Evolutionary conservation across 1,140 invertebrate species (phyloP).

Genomic region (Lutraria rhynchaena): DNA sequence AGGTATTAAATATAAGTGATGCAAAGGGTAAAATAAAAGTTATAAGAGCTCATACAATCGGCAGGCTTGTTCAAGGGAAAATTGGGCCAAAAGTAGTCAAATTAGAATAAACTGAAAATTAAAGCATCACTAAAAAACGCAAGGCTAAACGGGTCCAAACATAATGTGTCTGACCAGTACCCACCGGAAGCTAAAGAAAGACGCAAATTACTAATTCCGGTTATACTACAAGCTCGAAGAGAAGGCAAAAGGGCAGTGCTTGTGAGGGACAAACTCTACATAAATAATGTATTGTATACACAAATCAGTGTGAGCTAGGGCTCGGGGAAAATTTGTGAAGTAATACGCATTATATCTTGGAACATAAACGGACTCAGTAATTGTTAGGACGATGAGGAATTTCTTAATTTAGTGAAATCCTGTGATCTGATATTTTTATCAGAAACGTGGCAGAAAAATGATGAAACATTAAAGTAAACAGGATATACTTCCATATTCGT

Average conservation of each 20-base stretch:
- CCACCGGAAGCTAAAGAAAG: slow-evolving; percentile 19
- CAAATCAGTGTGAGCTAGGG: slow-evolving; percentile 8
- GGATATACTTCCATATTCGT: slow-evolving; percentile 5
- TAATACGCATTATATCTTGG: background rate
- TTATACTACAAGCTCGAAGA: slow-evolving; percentile 9
- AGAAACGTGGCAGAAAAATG: slow-evolving; percentile 16
- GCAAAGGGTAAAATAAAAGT: no score
- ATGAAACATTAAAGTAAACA: background rate
- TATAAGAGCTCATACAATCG: no score
- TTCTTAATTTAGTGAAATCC: no score
- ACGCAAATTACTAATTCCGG: background rate
- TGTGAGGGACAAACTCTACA: slow-evolving; percentile 42
- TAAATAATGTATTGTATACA: no score
- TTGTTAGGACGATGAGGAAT: slow-evolving; percentile 7
- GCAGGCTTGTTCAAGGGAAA: no score
- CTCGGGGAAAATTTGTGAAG: slow-evolving; percentile 12
- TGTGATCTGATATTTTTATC: background rate
- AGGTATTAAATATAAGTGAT: no score
- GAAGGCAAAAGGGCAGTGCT: background rate
- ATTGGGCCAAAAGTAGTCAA: no score
- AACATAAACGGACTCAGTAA: background rate
- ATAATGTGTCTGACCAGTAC: slow-evolving; percentile 16
- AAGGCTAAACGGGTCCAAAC: no score
- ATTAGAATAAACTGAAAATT: no score
- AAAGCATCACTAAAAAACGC: no score